Percentiles rank a stretch among this genome's conserved stretches.
phyloP scores from a whole-genome alignment of 2,888 invertebrate genomes.

The Rhabditophanes sp. region DNA sequence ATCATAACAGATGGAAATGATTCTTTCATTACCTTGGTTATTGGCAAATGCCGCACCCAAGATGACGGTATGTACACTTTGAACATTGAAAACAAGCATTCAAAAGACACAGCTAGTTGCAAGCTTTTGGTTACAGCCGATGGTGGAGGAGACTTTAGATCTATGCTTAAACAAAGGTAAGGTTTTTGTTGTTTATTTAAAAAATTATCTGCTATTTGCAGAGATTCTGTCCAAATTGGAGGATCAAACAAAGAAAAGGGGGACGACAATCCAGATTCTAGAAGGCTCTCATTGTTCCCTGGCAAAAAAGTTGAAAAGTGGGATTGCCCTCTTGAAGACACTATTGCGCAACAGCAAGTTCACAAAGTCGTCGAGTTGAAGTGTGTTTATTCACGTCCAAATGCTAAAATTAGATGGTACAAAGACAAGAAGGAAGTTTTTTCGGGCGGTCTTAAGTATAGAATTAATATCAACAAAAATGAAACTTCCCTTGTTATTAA shows the following conservation, averaged over 20 bases:
- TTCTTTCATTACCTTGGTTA: constrained; percentile 76
- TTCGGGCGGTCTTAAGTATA: constrained; percentile 65
- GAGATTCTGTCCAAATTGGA: constrained; percentile 8
- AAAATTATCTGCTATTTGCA: constrained; percentile 1
- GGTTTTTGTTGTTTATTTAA: neutral
- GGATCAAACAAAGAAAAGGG: constrained; percentile 6
- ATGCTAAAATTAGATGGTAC: constrained; percentile 50
- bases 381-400: constrained; percentile 87
- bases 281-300: constrained; percentile 29
- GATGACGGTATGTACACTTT: constrained; percentile 69
- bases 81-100: constrained; percentile 76
- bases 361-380: constrained; percentile 85
- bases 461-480: constrained; percentile 79
- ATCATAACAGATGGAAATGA: constrained; percentile 76
- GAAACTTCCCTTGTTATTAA: constrained; percentile 73
- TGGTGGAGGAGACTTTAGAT: constrained; percentile 67
- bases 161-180: constrained; percentile 61
- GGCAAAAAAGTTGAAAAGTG: constrained; percentile 40
- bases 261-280: constrained; percentile 2
- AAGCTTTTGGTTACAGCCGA: constrained; percentile 66
- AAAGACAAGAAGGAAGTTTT: constrained; percentile 43
- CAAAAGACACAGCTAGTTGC: constrained; percentile 87
- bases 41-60: constrained; percentile 72
- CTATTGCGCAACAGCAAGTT: constrained; percentile 50
- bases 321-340: constrained; percentile 32